Percentiles rank a stretch among this genome's conserved stretches.
Evolutionary conservation across 2,113 vertebrate genomes (phyloP).

Genomic region (Myotis yumanensis): DNA sequence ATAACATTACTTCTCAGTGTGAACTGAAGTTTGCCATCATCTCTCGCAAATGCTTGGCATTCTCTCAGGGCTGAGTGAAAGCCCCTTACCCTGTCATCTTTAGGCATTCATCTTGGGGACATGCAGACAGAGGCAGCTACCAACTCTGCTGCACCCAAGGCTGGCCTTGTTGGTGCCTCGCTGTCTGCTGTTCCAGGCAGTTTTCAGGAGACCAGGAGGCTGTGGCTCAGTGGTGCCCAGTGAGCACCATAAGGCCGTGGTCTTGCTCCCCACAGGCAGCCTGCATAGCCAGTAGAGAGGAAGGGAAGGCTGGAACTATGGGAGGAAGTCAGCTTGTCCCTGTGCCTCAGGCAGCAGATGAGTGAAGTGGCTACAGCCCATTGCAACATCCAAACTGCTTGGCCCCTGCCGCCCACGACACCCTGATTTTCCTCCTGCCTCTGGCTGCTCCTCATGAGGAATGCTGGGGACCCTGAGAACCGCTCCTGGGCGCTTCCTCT

Average conservation of each 20-base stretch:
- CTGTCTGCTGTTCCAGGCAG: too few relatives aligned
- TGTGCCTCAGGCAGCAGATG: fast-evolving
- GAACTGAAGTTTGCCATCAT: neutral
- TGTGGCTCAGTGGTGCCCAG: neutral
- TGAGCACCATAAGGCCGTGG: neutral
- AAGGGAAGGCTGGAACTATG: neutral
- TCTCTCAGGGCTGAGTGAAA: neutral
- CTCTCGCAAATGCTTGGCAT: neutral
- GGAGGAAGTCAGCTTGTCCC: neutral
- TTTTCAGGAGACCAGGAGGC: neutral
- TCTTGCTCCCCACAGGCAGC: neutral
- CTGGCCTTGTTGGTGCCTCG: neutral
- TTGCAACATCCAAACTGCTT: neutral
- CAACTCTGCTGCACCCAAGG: too few relatives aligned
- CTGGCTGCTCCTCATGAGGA: neutral
- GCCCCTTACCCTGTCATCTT: neutral
- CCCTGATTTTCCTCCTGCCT: neutral
- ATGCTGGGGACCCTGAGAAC: fast-evolving
- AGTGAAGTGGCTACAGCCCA: neutral
- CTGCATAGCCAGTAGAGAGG: neutral
- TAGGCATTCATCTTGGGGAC: neutral
- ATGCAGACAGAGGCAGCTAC: neutral
- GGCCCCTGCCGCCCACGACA: neutral
- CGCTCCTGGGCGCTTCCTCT: neutral
- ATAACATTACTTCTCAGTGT: neutral